Evolutionary conservation across 2,797 vertebrate genomes (phyloP), one percentile per base, ranked within the genome.

Genomic region (Arremon aurantiirostris): DNA sequence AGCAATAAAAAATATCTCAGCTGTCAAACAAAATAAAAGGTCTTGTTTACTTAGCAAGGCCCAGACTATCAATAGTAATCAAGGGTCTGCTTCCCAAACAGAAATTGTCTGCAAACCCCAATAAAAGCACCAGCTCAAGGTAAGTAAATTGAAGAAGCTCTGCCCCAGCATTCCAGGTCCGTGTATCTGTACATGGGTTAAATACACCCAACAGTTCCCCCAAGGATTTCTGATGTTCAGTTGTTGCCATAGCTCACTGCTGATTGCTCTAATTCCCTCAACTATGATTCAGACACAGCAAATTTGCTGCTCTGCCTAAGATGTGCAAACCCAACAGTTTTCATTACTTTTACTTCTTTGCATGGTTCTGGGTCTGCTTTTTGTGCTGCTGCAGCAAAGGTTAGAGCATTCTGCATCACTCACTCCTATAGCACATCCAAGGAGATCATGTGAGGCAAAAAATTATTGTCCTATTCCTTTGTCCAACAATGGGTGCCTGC

Each of bases 141-240:
- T 65, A 41, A 56, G n/a, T 2, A 44, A 89, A 41, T 0, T 30
- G 44, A 68, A 44, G 35, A 24, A 0, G 1, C 8, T 10, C 14
- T 15, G 64, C 19, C n/a, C 27, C 14, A 73, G 4, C 14, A 32
- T n/a, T 21, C 27, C 79, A 79, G 32, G n/a, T 14, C 49, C 46
- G 41, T 2, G 0, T 30, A 35, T 15, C 39, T 79, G 8, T 1
- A 0, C 1, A 2, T 4, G 39, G 14, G 27, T 66, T 28, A 81
- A 30, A 39, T 3, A 23, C 5, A 47, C 3, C 17, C 10, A 52
- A 3, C 1, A 59, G 4, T 4, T 53, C n/a, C 63, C 17, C 14
- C 1, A 56, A 41, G 23, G 69, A 85, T 27, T 11, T 13, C 15
- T 35, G 16, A 13, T 60, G 76, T 76, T 32, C 69, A 90, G 10